Evolutionary conservation across 2,797 vertebrate genomes (phyloP).

Genomic region (Phrynocephalus guinanensis): DNA sequence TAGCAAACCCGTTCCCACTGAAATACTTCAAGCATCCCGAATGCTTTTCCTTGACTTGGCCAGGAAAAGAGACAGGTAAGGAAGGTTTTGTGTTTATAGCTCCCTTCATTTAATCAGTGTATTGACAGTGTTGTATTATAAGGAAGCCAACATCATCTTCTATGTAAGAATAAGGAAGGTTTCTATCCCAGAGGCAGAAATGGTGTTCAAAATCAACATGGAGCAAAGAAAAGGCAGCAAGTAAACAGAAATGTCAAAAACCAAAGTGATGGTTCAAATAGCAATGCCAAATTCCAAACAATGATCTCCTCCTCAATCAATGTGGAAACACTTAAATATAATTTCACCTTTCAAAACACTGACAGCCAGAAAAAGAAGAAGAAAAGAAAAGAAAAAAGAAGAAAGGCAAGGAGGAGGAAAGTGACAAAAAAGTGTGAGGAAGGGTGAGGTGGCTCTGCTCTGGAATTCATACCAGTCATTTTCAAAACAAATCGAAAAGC

Average conservation of each 20-base stretch:
- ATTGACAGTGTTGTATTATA: background rate
- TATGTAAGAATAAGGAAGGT: background rate
- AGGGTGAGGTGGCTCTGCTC: background rate
- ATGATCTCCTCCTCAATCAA: constrained; percentile 45
- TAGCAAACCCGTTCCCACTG: background rate
- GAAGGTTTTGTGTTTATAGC: too few relatives aligned
- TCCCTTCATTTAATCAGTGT: background rate
- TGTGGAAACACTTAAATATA: constrained; percentile 61
- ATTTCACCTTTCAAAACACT: constrained; percentile 61
- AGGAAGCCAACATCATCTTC: constrained; percentile 24
- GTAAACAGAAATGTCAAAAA: constrained; percentile 38
- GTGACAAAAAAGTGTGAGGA: accelerated
- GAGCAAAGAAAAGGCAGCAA: background rate
- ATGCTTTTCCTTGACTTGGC: background rate
- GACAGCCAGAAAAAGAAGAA: background rate
- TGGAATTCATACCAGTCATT: background rate
- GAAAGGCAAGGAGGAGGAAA: background rate
- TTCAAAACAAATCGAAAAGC: background rate
- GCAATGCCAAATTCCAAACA: constrained; percentile 40
- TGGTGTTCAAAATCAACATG: constrained; percentile 66
- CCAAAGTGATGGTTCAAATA: constrained; percentile 41
- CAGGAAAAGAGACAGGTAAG: too few relatives aligned
- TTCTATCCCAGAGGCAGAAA: constrained; percentile 45
- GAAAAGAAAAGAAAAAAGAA: constrained; percentile 2
- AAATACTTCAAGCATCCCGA: background rate